Conservation (phyloP, 2,797 vertebrate genomes). For the Phylloscopus collybita region DNA sequence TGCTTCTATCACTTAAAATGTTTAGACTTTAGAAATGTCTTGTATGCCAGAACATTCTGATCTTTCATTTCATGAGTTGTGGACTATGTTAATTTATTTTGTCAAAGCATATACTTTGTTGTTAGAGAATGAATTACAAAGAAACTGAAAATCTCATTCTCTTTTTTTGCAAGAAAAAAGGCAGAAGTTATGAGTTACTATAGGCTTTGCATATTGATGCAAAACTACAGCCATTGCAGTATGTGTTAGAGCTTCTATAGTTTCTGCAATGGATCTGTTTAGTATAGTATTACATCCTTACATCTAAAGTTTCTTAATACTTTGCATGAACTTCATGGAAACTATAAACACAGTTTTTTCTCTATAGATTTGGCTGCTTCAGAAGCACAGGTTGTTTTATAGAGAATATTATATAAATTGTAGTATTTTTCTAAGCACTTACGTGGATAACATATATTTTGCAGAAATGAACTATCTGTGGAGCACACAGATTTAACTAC, state of each 20-base stretch:
- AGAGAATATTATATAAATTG: not conserved
- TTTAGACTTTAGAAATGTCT: not conserved
- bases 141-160: conserved; percentile 29
- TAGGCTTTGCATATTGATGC: not conserved
- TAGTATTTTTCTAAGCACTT: not conserved
- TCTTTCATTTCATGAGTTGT: conserved; percentile 5
- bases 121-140: conserved; percentile 32
- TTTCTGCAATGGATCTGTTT: not conserved
- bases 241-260: not conserved
- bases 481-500: not conserved
- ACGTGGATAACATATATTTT: not conserved
- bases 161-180: not conserved
- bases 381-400: not conserved
- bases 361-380: not conserved
- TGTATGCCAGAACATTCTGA: not conserved
- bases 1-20: conserved; percentile 10
- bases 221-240: not conserved
- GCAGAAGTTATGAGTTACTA: not conserved
- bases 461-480: not conserved
- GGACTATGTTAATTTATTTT: not conserved
- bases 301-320: conserved; percentile 16
- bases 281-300: not conserved
- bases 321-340: conserved; percentile 70
- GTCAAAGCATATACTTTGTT: not conserved
- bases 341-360: not conserved